Evolutionary conservation across 2,113 vertebrate species (phyloP).

Genomic region (Heliornis fulica): DNA sequence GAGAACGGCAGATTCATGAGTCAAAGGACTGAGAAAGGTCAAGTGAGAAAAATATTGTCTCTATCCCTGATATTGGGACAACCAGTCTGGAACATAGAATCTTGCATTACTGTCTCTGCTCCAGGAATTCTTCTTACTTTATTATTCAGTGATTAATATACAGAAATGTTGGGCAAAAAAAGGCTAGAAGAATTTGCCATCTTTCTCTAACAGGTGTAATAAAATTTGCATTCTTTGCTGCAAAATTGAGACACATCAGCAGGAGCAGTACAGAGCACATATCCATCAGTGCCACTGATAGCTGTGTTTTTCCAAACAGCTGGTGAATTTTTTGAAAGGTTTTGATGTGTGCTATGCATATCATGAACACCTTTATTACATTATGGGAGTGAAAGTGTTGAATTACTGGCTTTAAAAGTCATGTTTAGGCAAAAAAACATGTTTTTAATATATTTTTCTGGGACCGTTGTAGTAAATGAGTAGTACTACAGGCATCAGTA

Average conservation of each 20-base stretch:
- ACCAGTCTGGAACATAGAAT: neutral
- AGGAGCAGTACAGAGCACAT: neutral
- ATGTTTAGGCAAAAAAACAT: neutral
- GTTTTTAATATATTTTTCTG: neutral
- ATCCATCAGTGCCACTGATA: neutral
- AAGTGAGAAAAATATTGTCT: neutral
- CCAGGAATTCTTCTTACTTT: neutral
- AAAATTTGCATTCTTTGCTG: neutral
- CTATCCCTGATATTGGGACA: neutral
- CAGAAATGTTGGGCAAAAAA: neutral
- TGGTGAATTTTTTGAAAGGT: neutral
- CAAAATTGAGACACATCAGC: neutral
- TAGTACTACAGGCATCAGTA: neutral
- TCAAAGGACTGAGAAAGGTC: neutral
- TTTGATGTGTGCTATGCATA: neutral
- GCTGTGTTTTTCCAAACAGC: neutral
- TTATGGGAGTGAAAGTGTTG: neutral
- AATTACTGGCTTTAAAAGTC: neutral
- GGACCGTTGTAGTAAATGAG: neutral
- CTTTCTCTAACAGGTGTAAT: neutral
- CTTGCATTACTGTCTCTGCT: neutral
- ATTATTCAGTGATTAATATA: neutral
- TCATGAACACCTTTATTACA: neutral
- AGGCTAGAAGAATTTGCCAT: neutral
- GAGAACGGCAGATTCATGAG: neutral